These are phyloP conservation scores for Myotis davidii DNA, from an alignment of 2,113 vertebrate genomes.

Conservation along the genomic window DNA sequence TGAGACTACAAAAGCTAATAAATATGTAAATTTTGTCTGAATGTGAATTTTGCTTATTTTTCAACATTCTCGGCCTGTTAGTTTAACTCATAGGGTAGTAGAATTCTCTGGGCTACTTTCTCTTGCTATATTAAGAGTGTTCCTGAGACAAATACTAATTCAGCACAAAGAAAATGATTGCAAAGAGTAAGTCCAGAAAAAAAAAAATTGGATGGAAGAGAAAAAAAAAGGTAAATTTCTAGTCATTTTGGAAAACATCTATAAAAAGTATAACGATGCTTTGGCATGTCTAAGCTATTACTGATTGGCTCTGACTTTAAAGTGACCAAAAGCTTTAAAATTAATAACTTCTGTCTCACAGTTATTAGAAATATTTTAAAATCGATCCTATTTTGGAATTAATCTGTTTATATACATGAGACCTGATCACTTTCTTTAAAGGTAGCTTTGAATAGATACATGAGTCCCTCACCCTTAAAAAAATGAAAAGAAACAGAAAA, in stretches of 20 bases:
- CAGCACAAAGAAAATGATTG: conserved; percentile 39
- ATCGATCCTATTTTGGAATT: not conserved
- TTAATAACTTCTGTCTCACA: not conserved
- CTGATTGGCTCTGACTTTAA: not conserved
- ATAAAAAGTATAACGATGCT: not conserved
- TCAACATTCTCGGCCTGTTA: conserved; percentile 27
- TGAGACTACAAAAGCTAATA: conserved; percentile 47
- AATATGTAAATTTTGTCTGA: conserved; percentile 54
- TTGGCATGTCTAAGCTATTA: not conserved
- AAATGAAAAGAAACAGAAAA: not conserved
- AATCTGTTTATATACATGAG: not conserved
- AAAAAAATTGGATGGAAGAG: not conserved
- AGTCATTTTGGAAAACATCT: not conserved
- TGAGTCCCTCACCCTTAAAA: not conserved
- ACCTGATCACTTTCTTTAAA: not conserved
- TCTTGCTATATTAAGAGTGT: conserved; percentile 43
- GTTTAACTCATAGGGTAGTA: conserved; percentile 22
- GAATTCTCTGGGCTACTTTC: conserved; percentile 43
- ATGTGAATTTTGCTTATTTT: conserved; percentile 57
- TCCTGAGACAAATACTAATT: conserved; percentile 56
- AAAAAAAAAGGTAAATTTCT: not conserved
- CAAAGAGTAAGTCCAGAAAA: not conserved
- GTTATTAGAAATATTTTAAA: not conserved
- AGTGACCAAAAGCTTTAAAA: not conserved
- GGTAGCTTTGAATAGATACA: not conserved